These are phyloP conservation scores for Tetragnatha montana DNA, from an alignment of 2,888 invertebrate species.

Conservation along the genomic window DNA sequence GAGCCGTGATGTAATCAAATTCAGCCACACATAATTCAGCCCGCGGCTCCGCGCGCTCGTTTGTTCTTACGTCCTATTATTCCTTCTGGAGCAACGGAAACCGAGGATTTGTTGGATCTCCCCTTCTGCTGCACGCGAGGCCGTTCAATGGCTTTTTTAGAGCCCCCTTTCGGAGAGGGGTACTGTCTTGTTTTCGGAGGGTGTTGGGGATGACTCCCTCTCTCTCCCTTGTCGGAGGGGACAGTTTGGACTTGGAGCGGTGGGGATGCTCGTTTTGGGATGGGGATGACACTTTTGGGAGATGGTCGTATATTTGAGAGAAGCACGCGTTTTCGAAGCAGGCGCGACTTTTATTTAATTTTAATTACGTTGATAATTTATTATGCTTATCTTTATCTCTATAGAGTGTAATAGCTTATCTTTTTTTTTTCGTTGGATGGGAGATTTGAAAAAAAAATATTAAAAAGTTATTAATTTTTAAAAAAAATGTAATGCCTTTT, in stretches of 20 bases:
- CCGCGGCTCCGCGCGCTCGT: constrained; percentile 51
- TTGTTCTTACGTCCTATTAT: constrained; percentile 64
- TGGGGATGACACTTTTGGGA: not conserved
- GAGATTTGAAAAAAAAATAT: no score
- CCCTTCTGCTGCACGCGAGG: constrained; percentile 22
- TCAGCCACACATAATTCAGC: constrained; percentile 61
- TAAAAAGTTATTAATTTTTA: no score
- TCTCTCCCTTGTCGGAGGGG: not conserved
- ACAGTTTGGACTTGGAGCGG: not conserved
- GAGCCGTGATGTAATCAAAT: constrained; percentile 69
- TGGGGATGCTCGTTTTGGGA: no score
- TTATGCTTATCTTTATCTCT: no score
- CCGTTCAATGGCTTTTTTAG: not conserved
- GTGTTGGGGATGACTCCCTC: not conserved
- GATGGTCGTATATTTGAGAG: no score
- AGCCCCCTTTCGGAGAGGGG: not conserved
- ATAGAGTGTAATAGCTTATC: no score
- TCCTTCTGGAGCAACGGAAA: constrained; percentile 59
- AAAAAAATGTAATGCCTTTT: no score
- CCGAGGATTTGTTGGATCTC: constrained; percentile 53
- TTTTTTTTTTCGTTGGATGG: no score
- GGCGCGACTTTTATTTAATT: no score
- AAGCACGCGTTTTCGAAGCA: no score
- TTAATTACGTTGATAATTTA: no score
- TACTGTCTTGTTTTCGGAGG: not conserved